phyloP scores from a whole-genome alignment of 2,113 vertebrate species.

The Phoenicopterus ruber region DNA sequence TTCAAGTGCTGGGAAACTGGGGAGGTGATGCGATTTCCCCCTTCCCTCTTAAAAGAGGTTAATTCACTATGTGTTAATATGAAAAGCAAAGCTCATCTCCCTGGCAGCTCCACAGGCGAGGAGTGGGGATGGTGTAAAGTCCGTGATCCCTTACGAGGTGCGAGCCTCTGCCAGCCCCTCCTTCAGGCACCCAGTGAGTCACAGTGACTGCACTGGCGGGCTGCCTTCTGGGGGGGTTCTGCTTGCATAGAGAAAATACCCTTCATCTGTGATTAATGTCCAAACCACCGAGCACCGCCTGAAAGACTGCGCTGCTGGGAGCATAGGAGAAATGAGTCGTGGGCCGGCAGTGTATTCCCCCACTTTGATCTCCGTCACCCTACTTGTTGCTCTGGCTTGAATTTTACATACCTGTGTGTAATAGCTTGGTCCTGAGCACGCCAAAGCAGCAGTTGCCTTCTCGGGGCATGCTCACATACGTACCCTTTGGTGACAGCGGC shows the following conservation, averaged over 20 bases:
- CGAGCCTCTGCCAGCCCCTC: neutral
- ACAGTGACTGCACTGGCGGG: accelerated
- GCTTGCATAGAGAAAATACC: neutral
- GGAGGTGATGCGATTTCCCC: neutral
- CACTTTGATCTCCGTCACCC: neutral
- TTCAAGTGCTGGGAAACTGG: neutral
- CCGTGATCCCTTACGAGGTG: neutral
- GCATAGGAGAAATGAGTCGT: neutral
- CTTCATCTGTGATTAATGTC: neutral
- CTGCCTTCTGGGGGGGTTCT: neutral
- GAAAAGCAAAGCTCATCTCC: neutral
- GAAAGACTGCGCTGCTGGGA: accelerated
- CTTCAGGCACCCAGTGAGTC: neutral
- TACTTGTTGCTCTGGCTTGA: neutral
- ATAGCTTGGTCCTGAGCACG: neutral
- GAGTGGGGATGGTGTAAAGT: neutral
- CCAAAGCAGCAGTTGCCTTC: neutral
- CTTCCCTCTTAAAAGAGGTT: neutral
- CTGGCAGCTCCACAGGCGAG: accelerated
- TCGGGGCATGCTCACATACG: accelerated
- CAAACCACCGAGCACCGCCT: neutral
- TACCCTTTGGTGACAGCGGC: neutral
- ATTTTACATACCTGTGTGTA: neutral
- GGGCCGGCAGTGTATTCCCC: accelerated
- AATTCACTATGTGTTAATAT: accelerated